Conservation (phyloP, 2,797 vertebrate genomes). For the Spinus olivaceus region DNA sequence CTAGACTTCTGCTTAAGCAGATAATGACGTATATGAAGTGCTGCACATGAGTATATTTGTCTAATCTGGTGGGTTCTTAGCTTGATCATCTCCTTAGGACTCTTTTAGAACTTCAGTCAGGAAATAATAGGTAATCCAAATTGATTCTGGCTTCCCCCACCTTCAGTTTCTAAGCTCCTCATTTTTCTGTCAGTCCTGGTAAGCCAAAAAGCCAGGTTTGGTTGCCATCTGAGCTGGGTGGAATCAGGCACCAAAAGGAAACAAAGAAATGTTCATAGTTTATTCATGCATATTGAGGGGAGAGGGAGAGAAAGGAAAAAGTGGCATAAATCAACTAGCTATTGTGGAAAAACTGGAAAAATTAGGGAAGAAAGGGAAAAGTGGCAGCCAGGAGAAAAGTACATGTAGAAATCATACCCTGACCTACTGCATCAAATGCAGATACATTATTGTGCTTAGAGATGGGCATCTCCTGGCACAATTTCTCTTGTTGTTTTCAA, state of each 20-base stretch:
- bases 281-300: accelerated
- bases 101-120: background rate
- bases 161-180: background rate
- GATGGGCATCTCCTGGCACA: background rate
- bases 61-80: background rate
- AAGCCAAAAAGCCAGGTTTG: background rate
- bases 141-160: background rate
- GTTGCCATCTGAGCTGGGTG: background rate
- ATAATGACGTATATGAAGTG: background rate
- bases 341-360: background rate
- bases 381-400: background rate
- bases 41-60: background rate
- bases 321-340: background rate
- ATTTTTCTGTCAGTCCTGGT: background rate
- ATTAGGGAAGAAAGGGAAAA: background rate
- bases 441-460: background rate
- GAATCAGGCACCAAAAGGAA: background rate
- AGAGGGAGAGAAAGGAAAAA: accelerated
- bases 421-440: background rate
- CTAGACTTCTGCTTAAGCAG: background rate
- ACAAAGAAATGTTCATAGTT: background rate
- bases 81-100: background rate
- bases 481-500: background rate
- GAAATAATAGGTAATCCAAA: background rate
- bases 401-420: background rate